Conservation (phyloP, 1,140 invertebrate species). For the Dolichoris vasculosae region DNA sequence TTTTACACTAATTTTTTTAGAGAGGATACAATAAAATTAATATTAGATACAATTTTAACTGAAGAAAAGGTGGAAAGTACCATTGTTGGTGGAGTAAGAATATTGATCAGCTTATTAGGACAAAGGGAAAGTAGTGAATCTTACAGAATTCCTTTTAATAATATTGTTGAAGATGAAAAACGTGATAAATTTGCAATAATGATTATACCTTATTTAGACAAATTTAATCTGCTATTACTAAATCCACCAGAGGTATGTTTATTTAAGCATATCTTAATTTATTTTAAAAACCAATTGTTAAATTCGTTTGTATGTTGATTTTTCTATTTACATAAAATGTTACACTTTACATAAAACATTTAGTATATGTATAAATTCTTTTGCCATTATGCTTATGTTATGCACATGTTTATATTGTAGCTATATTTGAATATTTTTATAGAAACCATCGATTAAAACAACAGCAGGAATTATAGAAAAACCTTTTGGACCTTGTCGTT, state of each 20-base stretch:
- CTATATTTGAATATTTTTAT: conserved; percentile 34
- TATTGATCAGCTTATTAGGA: conserved; percentile 83
- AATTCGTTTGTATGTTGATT: too few relatives aligned
- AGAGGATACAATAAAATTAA: conserved; percentile 78
- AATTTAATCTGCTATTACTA: conserved; percentile 82
- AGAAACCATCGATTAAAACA: conserved; percentile 79
- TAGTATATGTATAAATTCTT: neutral
- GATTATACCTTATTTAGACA: conserved; percentile 80
- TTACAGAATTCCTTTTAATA: conserved; percentile 56
- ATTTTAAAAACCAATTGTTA: too few relatives aligned
- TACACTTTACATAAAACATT: neutral
- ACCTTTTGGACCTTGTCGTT: conserved; percentile 84
- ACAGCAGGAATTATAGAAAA: conserved; percentile 80
- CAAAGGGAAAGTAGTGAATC: conserved; percentile 63
- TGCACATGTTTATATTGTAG: neutral
- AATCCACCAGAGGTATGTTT: conserved; percentile 83
- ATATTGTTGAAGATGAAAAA: conserved; percentile 63
- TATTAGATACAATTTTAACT: conserved; percentile 83
- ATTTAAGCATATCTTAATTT: conserved; percentile 34
- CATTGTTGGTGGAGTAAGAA: conserved; percentile 85
- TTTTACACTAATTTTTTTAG: conserved; percentile 70
- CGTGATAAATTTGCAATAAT: conserved; percentile 74
- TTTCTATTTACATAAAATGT: neutral
- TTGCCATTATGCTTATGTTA: neutral
- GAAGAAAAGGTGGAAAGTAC: conserved; percentile 82